These are phyloP conservation scores for Noctuana brunneofusca DNA, from an alignment of 2,888 invertebrate species.

Conservation along the genomic window DNA sequence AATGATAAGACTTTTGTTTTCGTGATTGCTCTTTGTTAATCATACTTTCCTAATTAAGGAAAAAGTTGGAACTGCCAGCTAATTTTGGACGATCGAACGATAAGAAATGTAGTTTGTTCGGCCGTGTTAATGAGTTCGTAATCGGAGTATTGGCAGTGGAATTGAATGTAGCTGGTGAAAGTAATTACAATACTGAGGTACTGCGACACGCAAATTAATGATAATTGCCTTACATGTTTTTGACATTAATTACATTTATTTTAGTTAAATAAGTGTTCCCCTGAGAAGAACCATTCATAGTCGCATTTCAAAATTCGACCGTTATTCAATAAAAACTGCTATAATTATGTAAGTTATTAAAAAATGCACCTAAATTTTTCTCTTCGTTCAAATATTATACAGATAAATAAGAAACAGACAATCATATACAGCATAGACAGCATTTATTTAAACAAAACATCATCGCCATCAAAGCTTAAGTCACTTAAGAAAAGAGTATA, in stretches of 20 bases:
- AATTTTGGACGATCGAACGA: slow-evolving; percentile 72
- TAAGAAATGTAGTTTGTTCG: slow-evolving; percentile 60
- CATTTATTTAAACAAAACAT: not conserved
- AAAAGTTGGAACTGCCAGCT: slow-evolving; percentile 63
- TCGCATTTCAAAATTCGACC: too few species aligned
- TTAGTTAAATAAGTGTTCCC: too few species aligned
- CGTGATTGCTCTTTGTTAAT: slow-evolving; percentile 80
- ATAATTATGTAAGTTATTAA: too few species aligned
- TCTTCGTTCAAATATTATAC: too few species aligned
- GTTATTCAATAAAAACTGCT: too few species aligned
- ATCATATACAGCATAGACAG: not conserved
- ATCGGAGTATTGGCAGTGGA: slow-evolving; percentile 43
- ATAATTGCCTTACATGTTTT: slow-evolving; percentile 5
- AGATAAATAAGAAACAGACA: too few species aligned
- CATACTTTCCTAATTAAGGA: slow-evolving; percentile 81
- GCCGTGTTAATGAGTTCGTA: slow-evolving; percentile 66
- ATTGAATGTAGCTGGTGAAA: slow-evolving; percentile 28
- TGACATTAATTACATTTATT: not conserved
- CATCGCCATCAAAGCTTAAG: not conserved
- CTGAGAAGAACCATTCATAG: too few species aligned
- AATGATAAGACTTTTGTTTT: slow-evolving; percentile 79
- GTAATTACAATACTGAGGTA: slow-evolving; percentile 26
- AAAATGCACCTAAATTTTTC: too few species aligned
- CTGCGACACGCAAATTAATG: slow-evolving; percentile 21
- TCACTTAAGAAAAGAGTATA: not conserved